A percentile compares a stretch with the other conserved stretches of the same genome.
These are phyloP conservation scores for Cactoblastis cactorum DNA, from an alignment of 2,888 invertebrate genomes.

Conservation along the genomic window DNA sequence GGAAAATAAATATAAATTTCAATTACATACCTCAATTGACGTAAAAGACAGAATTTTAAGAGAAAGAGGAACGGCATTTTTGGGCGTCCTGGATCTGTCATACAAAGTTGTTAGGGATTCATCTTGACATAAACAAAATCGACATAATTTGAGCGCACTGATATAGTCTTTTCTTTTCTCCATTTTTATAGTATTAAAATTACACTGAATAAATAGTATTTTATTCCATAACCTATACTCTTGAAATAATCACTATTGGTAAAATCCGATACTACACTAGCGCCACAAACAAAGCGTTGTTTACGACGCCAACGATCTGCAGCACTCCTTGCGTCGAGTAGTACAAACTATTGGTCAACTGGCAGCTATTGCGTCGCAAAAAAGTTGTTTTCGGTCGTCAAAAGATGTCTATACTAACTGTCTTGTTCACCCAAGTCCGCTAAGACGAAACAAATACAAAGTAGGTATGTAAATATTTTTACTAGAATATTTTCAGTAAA, in stretches of 20 bases:
- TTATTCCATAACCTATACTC: constrained; percentile 52
- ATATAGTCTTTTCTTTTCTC: constrained; percentile 81
- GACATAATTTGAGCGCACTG: constrained; percentile 83
- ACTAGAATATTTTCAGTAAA: no score
- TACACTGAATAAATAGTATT: constrained; percentile 27
- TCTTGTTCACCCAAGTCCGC: no score
- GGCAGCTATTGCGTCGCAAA: constrained; percentile 16
- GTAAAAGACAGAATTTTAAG: constrained; percentile 88
- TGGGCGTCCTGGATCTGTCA: constrained; percentile 75
- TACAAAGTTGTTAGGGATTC: constrained; percentile 83
- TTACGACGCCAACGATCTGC: constrained; percentile 28
- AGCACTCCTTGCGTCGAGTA: constrained; percentile 32
- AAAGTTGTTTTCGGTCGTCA: constrained; percentile 21
- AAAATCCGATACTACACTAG: constrained; percentile 29
- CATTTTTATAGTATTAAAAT: constrained; percentile 54
- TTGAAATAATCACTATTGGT: constrained; percentile 24
- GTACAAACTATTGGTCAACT: constrained; percentile 20
- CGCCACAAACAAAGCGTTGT: constrained; percentile 33
- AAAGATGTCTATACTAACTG: constrained; percentile 29
- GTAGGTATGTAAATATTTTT: no score
- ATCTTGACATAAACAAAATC: constrained; percentile 85
- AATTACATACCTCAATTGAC: constrained; percentile 84
- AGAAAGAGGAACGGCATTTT: constrained; percentile 82
- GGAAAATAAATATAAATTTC: not conserved
- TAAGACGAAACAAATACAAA: no score